phyloP scores from a whole-genome alignment of 2,888 invertebrate species.

The Bombylius major region DNA sequence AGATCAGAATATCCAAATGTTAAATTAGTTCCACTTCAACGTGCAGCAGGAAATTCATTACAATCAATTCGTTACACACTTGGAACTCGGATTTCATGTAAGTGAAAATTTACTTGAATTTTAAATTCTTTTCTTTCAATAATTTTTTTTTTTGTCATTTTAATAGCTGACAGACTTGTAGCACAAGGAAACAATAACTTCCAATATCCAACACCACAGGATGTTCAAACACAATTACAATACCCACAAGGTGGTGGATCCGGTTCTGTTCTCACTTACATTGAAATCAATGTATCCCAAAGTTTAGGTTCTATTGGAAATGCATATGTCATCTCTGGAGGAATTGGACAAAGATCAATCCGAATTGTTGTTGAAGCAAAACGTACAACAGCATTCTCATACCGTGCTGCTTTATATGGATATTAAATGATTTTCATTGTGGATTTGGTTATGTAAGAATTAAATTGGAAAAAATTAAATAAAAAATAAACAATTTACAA shows the following conservation, averaged over 20 bases:
- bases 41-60: background rate
- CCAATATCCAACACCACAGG: conserved; percentile 22
- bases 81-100: background rate
- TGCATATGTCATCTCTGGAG: conserved; percentile 30
- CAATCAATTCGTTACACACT: background rate
- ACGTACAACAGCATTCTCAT: conserved; percentile 13
- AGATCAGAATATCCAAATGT: background rate
- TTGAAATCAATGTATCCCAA: conserved; percentile 27
- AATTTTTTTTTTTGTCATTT: background rate
- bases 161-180: conserved; percentile 26
- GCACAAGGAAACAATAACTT: conserved; percentile 24
- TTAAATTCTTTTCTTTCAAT: background rate
- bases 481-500: too few relatives aligned
- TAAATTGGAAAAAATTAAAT: too few relatives aligned
- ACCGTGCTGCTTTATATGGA: conserved; percentile 11
- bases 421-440: background rate
- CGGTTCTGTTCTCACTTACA: conserved; percentile 25
- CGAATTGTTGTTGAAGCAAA: conserved; percentile 28
- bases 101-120: too few relatives aligned
- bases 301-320: conserved; percentile 24
- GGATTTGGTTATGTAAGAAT: too few relatives aligned
- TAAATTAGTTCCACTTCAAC: background rate
- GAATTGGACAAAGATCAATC: conserved; percentile 30
- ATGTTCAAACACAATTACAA: conserved; percentile 26
- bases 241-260: conserved; percentile 24